Base-by-base conservation (phyloP, 2,888 invertebrate species). In the Meloe dianella region DNA sequence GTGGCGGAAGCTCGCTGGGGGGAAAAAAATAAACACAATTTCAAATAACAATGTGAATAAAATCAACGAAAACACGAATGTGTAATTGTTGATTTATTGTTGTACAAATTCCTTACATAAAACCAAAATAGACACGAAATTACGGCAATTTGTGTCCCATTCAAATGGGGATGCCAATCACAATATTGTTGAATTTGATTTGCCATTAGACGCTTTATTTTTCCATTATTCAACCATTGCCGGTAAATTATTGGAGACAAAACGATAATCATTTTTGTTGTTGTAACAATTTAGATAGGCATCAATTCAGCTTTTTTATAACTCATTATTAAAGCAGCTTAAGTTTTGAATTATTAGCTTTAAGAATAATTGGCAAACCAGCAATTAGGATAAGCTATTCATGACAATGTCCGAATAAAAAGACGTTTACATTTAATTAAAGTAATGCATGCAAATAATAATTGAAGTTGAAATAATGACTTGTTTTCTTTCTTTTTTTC, bases 141-240 rank as follows among this genome's bases (percentile, higher is more conserved):
- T 22, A 54, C 54, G 24, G 24, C 12, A 54, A 54, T 54, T 54
- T 14, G 24, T 54, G 14, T 24, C 14, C 24, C 22, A 54, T 24
- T 54, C 14, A 54, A n/a, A n/a, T n/a, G n/a, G n/a, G n/a, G 54
- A 54, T 54, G 24, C 12, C 24, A 54, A 54, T 54, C 54, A 24
- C 24, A 14, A 54, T 54, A 41, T 6, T 51, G 47, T 51, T 51
- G 10, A 51, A 51, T 51, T 51, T 54, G 54, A 54, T 24, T 54
- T 54, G 10, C 51, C 22, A 51, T 54, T 24, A 54, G 24, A 24
- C 54, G 24, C 24, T 54, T 54, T 54, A 24, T 54, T 12, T 24
- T 24, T 24, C 24, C 20, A 20, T 17, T n/a, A n/a, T n/a, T n/a
- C n/a, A n/a, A n/a, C n/a, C n/a, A n/a, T n/a, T n/a, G n/a, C n/a